A percentile compares a stretch with the other conserved stretches of the same genome.
Evolutionary conservation across 2,888 invertebrate genomes (phyloP).

Genomic region (Oligia strigilis): DNA sequence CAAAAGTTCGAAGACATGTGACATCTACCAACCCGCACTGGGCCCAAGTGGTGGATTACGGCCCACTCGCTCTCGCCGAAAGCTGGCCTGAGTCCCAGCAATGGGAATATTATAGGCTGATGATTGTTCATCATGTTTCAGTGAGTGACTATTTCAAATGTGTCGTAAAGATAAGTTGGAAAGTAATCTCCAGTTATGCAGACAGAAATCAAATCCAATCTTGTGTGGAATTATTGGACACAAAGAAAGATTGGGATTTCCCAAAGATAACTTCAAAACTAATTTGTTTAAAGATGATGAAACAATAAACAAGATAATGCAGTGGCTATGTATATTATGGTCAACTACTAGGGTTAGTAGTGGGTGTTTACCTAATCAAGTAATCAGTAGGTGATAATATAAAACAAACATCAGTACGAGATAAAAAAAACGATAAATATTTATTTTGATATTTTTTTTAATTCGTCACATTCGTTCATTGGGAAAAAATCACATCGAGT

Average conservation of each 20-base stretch:
- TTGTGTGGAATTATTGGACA: conserved; percentile 8
- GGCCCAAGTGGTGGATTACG: no score
- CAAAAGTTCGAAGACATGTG: no score
- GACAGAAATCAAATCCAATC: conserved; percentile 13
- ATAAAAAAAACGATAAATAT: neutral
- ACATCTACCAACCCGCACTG: no score
- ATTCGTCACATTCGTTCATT: no score
- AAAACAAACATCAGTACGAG: conserved; percentile 26
- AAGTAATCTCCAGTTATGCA: conserved; percentile 3
- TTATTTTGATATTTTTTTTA: neutral
- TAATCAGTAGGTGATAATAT: conserved; percentile 4
- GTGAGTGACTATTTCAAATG: neutral
- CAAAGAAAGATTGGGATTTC: neutral
- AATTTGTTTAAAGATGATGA: neutral
- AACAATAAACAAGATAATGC: conserved; percentile 8
- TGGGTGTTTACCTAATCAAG: neutral
- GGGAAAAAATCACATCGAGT: no score
- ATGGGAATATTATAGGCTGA: no score
- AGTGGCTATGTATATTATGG: neutral
- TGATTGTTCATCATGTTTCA: neutral
- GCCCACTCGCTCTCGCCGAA: no score
- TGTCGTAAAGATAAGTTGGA: conserved; percentile 8
- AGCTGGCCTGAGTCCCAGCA: no score
- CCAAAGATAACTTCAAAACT: neutral
- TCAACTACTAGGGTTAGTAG: neutral